phyloP scores from a whole-genome alignment of 2,113 vertebrate species.

The Meleagris gallopavo region DNA sequence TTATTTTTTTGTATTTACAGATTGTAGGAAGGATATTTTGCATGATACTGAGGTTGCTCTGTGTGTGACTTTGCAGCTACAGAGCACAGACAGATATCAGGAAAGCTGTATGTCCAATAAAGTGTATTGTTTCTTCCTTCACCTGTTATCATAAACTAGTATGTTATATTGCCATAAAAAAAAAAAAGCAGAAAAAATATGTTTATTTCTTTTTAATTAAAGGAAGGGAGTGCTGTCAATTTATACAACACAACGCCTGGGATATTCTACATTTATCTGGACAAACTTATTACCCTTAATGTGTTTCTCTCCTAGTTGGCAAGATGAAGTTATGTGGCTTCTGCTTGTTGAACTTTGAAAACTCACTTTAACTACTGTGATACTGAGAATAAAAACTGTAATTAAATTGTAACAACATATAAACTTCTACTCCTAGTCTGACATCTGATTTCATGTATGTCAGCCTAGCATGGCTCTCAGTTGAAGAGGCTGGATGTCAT shows the following conservation, averaged over 20 bases:
- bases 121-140: not conserved
- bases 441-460: not conserved
- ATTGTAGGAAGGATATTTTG: not conserved
- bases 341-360: conserved; percentile 35
- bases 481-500: not conserved
- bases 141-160: not conserved
- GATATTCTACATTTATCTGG: conserved; percentile 25
- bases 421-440: not conserved
- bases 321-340: conserved; percentile 37
- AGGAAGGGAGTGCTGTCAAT: conserved; percentile 9
- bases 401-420: not conserved
- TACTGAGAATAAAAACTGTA: conserved; percentile 23
- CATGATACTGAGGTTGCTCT: not conserved
- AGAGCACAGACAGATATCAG: not conserved
- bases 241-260: not conserved
- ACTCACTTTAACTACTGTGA: not conserved
- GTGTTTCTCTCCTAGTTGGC: conserved; percentile 50
- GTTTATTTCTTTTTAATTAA: conserved; percentile 47
- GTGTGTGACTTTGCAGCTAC: not conserved
- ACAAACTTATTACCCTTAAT: conserved; percentile 2
- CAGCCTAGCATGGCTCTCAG: rapidly evolving
- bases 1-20: not conserved
- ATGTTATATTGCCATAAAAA: not conserved
- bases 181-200: not conserved
- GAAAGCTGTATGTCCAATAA: not conserved